Evolutionary conservation across 2,888 invertebrate species (phyloP).

Genomic region (Drosophila lacicola): DNA sequence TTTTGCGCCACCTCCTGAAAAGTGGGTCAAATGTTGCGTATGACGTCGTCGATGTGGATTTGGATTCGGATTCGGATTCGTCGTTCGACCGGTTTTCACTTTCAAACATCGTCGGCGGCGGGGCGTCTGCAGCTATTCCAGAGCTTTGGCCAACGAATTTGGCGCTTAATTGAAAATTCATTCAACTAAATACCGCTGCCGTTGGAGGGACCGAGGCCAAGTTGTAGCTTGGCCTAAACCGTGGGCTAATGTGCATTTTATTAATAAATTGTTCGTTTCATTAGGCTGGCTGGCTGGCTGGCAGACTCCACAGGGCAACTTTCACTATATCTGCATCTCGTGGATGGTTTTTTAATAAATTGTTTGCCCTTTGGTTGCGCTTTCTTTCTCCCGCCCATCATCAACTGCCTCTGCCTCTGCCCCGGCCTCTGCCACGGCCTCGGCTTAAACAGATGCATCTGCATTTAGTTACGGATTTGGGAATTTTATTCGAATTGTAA

Average conservation of each 20-base stretch:
- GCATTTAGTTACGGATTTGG: slow-evolving; percentile 35
- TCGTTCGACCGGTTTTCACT: slow-evolving; percentile 67
- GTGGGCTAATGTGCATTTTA: slow-evolving; percentile 77
- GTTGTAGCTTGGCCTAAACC: slow-evolving; percentile 46
- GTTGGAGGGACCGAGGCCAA: slow-evolving; percentile 11
- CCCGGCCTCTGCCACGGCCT: slow-evolving; percentile 8
- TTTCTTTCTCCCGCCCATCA: slow-evolving; percentile 52
- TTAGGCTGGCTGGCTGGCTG: slow-evolving; percentile 44
- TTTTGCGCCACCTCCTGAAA: slow-evolving; percentile 52
- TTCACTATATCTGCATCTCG: slow-evolving; percentile 57
- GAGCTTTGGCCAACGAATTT: slow-evolving; percentile 49
- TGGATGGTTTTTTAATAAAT: slow-evolving; percentile 64
- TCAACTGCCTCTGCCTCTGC: slow-evolving; percentile 30
- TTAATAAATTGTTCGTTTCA: slow-evolving; percentile 79
- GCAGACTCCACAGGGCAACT: slow-evolving; percentile 60
- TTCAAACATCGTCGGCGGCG: slow-evolving; percentile 61
- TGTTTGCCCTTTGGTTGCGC: slow-evolving; percentile 63
- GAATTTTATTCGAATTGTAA: slow-evolving; percentile 50
- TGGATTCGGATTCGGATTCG: slow-evolving; percentile 22
- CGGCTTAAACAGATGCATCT: slow-evolving; percentile 16
- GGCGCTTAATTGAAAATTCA: slow-evolving; percentile 78
- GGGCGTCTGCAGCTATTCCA: slow-evolving; percentile 55
- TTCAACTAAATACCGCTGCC: slow-evolving; percentile 64
- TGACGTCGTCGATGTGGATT: slow-evolving; percentile 49
- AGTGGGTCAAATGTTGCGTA: slow-evolving; percentile 75